Percentiles rank a stretch among this genome's conserved stretches.
These are phyloP conservation scores for Ophion obscuratus DNA, from an alignment of 2,888 invertebrate species.

Conservation along the genomic window DNA sequence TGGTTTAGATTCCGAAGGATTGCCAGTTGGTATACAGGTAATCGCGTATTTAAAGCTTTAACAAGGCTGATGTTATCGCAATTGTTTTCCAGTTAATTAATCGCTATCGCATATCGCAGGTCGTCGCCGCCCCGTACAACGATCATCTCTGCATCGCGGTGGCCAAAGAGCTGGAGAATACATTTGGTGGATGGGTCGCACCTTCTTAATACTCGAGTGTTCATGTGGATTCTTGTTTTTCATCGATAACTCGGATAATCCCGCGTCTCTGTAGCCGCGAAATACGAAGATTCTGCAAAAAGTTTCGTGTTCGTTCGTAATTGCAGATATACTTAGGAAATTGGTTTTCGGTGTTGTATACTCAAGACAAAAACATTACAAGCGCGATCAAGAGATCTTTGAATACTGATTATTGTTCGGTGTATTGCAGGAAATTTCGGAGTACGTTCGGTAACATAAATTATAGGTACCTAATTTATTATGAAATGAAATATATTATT, in stretches of 20 bases:
- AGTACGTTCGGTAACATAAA: slow-evolving; percentile 1
- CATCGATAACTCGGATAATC: slow-evolving; percentile 8
- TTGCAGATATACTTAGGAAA: slow-evolving; percentile 9
- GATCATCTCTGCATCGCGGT: slow-evolving; percentile 91
- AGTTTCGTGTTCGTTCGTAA: not conserved
- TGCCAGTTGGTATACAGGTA: slow-evolving; percentile 92
- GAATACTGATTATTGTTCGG: slow-evolving; percentile 5
- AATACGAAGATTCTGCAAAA: not conserved
- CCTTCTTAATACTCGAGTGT: slow-evolving; percentile 82
- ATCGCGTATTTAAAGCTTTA: slow-evolving; percentile 14
- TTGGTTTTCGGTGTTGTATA: slow-evolving; percentile 48
- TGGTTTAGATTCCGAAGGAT: slow-evolving; percentile 88
- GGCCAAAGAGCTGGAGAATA: slow-evolving; percentile 88
- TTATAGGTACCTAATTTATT: not conserved
- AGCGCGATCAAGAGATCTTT: slow-evolving; percentile 17
- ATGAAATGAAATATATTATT: not conserved
- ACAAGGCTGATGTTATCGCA: not conserved
- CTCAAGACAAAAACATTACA: not conserved
- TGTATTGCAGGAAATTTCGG: not conserved
- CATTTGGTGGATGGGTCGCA: slow-evolving; percentile 90
- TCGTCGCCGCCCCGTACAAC: slow-evolving; percentile 89
- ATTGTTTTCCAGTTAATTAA: slow-evolving; percentile 40
- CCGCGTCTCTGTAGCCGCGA: not conserved
- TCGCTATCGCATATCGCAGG: slow-evolving; percentile 76
- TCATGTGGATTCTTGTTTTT: not conserved